Percentiles rank a stretch among this genome's conserved stretches.
Conservation (phyloP, 2,888 invertebrate species). For the Hedya salicella region DNA sequence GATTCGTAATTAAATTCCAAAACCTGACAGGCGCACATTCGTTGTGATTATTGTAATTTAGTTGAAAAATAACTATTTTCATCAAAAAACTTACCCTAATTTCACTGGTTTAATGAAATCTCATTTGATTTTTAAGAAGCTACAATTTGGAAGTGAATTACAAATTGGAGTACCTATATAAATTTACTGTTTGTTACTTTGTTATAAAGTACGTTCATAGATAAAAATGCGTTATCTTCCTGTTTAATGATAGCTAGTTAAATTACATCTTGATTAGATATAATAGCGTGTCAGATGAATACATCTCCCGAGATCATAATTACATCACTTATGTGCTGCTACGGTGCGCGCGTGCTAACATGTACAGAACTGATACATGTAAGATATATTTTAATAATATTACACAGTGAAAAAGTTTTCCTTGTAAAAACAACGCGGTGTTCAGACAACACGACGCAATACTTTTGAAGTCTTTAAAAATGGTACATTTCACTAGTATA, state of each 20-base stretch:
- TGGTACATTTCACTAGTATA: slow-evolving; percentile 60
- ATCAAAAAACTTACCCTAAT: no score
- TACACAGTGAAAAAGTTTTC: no score
- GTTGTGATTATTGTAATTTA: no score
- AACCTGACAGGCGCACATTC: no score
- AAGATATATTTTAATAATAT: slow-evolving; percentile 36
- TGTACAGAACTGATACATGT: slow-evolving; percentile 18
- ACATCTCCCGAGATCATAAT: slow-evolving; percentile 45
- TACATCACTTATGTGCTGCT: slow-evolving; percentile 41
- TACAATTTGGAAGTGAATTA: no score
- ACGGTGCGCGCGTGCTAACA: slow-evolving; percentile 18
- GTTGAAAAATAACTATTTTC: no score
- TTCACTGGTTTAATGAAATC: no score
- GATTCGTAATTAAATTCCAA: no score
- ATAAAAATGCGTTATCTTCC: slow-evolving; percentile 16
- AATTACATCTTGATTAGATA: slow-evolving; percentile 63
- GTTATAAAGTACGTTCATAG: background rate
- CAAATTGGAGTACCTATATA: background rate
- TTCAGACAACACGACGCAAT: no score
- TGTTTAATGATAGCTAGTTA: slow-evolving; percentile 41
- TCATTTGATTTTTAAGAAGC: no score
- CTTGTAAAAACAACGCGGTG: no score
- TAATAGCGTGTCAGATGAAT: slow-evolving; percentile 48
- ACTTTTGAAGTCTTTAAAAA: slow-evolving; percentile 42
- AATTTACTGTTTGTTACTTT: background rate